Conservation (phyloP, 1,140 invertebrate genomes). For the Patella vulgata region DNA sequence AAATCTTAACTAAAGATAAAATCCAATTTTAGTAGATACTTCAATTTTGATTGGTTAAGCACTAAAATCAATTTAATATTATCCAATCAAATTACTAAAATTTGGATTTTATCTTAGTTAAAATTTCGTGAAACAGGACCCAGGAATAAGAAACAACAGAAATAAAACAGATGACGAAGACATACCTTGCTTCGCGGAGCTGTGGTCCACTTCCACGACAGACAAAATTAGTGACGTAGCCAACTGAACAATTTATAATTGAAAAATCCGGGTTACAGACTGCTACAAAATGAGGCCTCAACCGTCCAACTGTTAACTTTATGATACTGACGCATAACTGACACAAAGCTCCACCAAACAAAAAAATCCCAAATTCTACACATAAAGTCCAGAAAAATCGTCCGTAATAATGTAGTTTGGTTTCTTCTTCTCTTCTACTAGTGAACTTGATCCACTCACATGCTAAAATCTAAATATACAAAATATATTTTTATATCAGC, state of each 20-base stretch:
- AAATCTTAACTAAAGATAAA: too few relatives aligned
- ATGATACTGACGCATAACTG: constrained; percentile 83
- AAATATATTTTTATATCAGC: neutral
- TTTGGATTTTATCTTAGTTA: too few relatives aligned
- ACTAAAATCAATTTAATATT: too few relatives aligned
- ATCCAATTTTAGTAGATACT: too few relatives aligned
- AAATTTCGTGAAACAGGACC: too few relatives aligned
- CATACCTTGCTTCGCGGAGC: too few relatives aligned
- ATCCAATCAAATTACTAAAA: too few relatives aligned
- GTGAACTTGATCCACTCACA: constrained; percentile 22
- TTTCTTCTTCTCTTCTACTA: neutral
- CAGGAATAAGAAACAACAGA: too few relatives aligned
- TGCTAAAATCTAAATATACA: constrained; percentile 24
- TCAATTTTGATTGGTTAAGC: too few relatives aligned
- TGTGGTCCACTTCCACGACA: neutral
- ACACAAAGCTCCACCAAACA: constrained; percentile 82
- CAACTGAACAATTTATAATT: constrained; percentile 22
- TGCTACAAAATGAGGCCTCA: constrained; percentile 90
- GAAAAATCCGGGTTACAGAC: constrained; percentile 61
- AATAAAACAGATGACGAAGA: too few relatives aligned
- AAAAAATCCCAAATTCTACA: constrained; percentile 71
- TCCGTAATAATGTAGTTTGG: constrained; percentile 2
- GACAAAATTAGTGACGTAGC: constrained; percentile 8
- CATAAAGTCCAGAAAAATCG: constrained; percentile 57
- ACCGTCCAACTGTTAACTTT: constrained; percentile 89